phyloP scores from a whole-genome alignment of 2,888 invertebrate species.

The Zygaena filipendulae region DNA sequence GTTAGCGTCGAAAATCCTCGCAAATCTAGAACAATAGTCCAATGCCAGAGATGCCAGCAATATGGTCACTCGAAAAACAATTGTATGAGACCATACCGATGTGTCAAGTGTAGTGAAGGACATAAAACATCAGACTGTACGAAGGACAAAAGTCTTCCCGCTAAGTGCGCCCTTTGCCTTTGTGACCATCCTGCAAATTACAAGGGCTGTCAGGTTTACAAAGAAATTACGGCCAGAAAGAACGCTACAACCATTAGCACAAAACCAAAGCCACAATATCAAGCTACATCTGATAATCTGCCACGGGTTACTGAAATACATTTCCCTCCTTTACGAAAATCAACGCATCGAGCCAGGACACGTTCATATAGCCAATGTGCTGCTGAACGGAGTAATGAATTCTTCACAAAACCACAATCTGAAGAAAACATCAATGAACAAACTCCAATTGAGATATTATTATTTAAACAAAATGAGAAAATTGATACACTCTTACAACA shows the following conservation, averaged over 20 bases:
- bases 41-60: slow-evolving; percentile 11
- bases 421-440: too few relatives aligned
- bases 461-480: slow-evolving; percentile 4
- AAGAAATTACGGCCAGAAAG: slow-evolving; percentile 10
- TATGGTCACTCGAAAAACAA: too few relatives aligned
- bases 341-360: too few relatives aligned
- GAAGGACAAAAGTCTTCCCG: slow-evolving; percentile 7
- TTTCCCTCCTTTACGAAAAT: too few relatives aligned
- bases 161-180: slow-evolving; percentile 11
- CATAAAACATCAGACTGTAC: slow-evolving; percentile 10
- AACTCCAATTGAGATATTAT: too few relatives aligned
- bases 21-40: slow-evolving; percentile 6
- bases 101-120: too few relatives aligned
- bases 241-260: not conserved
- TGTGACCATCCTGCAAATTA: slow-evolving; percentile 14
- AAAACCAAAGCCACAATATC: not conserved
- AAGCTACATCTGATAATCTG: not conserved
- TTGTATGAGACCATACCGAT: slow-evolving; percentile 13
- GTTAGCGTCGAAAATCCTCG: slow-evolving; percentile 5
- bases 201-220: slow-evolving; percentile 14
- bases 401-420: too few relatives aligned
- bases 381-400: too few relatives aligned
- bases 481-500: slow-evolving; percentile 10
- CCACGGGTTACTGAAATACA: too few relatives aligned
- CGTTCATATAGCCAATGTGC: too few relatives aligned